These are phyloP conservation scores for Charadrius vociferus DNA, from an alignment of 2,113 vertebrate species.

Conservation along the genomic window DNA sequence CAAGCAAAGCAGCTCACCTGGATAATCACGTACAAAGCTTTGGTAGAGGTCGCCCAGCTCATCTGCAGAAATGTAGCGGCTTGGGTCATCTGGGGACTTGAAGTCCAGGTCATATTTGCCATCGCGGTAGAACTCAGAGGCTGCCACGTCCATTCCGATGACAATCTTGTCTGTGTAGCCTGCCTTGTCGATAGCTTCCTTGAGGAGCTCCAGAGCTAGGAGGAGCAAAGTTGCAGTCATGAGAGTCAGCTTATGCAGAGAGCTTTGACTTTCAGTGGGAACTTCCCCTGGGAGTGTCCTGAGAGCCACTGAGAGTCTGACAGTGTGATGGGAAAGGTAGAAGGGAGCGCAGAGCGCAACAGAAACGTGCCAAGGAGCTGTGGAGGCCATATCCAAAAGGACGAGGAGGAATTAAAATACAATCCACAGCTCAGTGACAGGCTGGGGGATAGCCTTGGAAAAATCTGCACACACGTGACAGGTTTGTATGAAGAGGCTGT, in stretches of 20 bases:
- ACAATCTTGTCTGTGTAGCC: constrained; percentile 94
- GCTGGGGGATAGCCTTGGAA: neutral
- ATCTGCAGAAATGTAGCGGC: constrained; percentile 87
- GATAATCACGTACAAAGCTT: constrained; percentile 91
- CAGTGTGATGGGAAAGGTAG: neutral
- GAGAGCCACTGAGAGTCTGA: neutral
- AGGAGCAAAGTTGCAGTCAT: neutral
- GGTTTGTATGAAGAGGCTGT: neutral
- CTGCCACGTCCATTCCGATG: constrained; percentile 93
- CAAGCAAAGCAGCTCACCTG: constrained; percentile 77
- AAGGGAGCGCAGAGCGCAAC: neutral
- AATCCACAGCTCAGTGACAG: neutral
- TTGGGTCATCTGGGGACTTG: constrained; percentile 88
- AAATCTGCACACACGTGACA: accelerated
- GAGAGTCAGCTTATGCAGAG: neutral
- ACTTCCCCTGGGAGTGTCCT: neutral
- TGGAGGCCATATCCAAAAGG: neutral
- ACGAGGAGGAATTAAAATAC: neutral
- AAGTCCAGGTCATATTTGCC: constrained; percentile 94
- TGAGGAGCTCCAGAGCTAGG: constrained; percentile 89
- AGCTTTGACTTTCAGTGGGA: neutral
- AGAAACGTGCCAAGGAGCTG: neutral
- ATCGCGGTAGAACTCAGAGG: constrained; percentile 89
- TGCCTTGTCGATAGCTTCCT: constrained; percentile 90
- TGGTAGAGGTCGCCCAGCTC: constrained; percentile 90